Percentiles rank a stretch among this genome's conserved stretches.
phyloP scores from a whole-genome alignment of 2,797 vertebrate species.

The Anguilla anguilla region DNA sequence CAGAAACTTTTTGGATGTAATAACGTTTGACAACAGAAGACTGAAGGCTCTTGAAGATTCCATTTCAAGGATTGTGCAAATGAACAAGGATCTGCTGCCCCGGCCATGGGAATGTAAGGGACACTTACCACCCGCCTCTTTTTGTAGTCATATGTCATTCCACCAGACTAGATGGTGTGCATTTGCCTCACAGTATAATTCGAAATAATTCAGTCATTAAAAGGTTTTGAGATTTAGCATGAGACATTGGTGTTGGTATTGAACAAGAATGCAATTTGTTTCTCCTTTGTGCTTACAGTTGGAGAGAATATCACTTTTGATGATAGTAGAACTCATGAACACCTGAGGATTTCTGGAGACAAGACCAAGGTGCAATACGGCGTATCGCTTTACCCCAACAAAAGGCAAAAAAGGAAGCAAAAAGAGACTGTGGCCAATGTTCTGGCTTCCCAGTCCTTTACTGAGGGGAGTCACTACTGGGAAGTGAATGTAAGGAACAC shows the following conservation, averaged over 20 bases:
- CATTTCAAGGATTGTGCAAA: constrained; percentile 32
- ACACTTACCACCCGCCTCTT: neutral
- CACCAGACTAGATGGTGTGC: neutral
- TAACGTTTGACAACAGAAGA: constrained; percentile 28
- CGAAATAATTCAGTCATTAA: neutral
- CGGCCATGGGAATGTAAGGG: constrained; percentile 51
- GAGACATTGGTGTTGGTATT: neutral
- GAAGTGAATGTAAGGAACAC: constrained; percentile 41
- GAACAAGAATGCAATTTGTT: neutral
- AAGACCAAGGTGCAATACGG: constrained; percentile 22
- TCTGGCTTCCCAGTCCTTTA: constrained; percentile 40
- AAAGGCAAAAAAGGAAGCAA: neutral
- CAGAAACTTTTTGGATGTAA: constrained; percentile 2
- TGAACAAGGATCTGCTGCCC: constrained; percentile 44
- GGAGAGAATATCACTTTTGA: constrained; percentile 42
- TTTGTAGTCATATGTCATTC: neutral
- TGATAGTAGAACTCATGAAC: neutral
- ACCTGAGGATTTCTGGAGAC: constrained; percentile 33
- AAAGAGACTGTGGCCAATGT: neutral
- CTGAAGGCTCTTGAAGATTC: constrained; percentile 41
- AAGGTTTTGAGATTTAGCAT: neutral
- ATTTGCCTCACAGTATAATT: neutral
- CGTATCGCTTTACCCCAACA: neutral
- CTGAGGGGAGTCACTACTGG: constrained; percentile 47
- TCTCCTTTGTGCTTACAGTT: constrained; percentile 30